Conservation (phyloP, 2,888 invertebrate species). For the Xanthia togata region DNA sequence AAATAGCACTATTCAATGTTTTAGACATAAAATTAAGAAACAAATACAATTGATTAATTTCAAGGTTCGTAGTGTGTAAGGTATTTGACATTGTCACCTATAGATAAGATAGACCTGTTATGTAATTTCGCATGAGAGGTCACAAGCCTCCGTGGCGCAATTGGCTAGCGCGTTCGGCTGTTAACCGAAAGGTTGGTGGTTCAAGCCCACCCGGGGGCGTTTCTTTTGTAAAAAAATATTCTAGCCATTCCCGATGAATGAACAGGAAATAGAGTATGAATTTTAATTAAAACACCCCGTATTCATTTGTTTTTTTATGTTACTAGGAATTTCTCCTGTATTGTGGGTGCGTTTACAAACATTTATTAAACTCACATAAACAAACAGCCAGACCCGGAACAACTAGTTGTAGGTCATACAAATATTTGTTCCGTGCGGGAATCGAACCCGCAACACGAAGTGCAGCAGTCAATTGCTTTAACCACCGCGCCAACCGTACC, state of each 20-base stretch:
- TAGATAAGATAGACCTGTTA: not conserved
- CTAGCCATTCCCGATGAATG: not conserved
- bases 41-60: constrained; percentile 8
- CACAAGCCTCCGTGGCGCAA: constrained; percentile 96
- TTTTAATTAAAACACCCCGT: not conserved
- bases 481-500: too few relatives aligned
- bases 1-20: not conserved
- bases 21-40: not conserved
- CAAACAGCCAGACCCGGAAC: too few relatives aligned
- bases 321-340: too few relatives aligned
- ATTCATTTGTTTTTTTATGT: not conserved
- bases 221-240: constrained; percentile 71
- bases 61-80: constrained; percentile 1
- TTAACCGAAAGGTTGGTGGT: constrained; percentile 99
- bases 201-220: constrained; percentile 99
- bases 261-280: not conserved
- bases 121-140: not conserved
- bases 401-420: too few relatives aligned
- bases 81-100: not conserved
- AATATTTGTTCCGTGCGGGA: too few relatives aligned
- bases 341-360: too few relatives aligned
- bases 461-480: too few relatives aligned
- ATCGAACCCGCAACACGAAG: too few relatives aligned
- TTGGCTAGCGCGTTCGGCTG: constrained; percentile 99
- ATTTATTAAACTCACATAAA: too few relatives aligned